Base-by-base conservation (phyloP, 2,888 invertebrate species). In the Apamea epomidion region DNA sequence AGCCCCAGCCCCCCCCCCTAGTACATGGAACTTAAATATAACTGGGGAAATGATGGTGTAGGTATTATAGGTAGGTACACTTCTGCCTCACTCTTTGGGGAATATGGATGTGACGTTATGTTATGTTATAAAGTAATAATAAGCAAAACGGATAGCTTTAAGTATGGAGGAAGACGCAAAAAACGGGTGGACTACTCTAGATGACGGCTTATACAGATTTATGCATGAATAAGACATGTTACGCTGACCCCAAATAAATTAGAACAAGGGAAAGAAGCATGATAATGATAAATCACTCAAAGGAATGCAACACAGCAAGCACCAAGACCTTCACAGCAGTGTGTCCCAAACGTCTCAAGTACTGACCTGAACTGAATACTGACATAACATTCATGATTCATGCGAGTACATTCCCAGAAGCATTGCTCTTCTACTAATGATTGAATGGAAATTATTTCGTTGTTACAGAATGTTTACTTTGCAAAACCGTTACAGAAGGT, bases 331-430 rank as follows among this genome's bases (percentile, higher is more conserved):
- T 42, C 7, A 21, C 10, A 25, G 2, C 81, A 5, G 72, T 84
- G 72, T 84, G 85, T 84, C 77, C 10, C 60, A 60, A 29, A 54
- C 54, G n/a, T 81, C 48, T 54, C 25, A 69, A 73, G 51, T 58
- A 29, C 74, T 73, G 65, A 71, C 82, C 54, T 82, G 85, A 45
- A 75, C 83, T 70, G 83, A 85, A 86, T 86, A 85, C 82, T 72
- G 48, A 71, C 74, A 76, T 86, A 73, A 74, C 25, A 29, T 82
- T 54, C 37, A 74, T 86, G 85, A 82, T 85, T 85, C 64, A 82
- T 84, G 60, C 29, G n/a, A 83, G 51, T 65, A 69, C 6, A 67
- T 80, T 67, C 65, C 64, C 58, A 79, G n/a, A 71, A 82, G 29
- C 48, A 67, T 51, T 72, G 42, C 73, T 82, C 54, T 68, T 77